phyloP scores from a whole-genome alignment of 1,140 invertebrate genomes.

The Macrosteles quadrilineatus region DNA sequence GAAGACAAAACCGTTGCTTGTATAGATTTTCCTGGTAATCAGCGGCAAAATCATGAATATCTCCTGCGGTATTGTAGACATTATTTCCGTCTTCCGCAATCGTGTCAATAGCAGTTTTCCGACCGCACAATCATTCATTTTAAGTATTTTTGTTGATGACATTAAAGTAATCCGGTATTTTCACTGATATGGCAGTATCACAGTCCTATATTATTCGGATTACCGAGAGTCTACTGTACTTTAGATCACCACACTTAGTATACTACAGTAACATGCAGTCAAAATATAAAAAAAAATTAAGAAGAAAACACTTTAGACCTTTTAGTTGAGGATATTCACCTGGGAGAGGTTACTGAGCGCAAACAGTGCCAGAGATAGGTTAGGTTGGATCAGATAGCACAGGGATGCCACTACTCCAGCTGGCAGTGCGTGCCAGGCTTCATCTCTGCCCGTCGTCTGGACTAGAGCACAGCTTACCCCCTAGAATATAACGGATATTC shows the following conservation, averaged over 20 bases:
- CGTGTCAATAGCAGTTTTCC: no score
- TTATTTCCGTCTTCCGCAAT: no score
- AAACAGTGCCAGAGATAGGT: background rate
- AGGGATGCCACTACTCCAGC: constrained; percentile 2
- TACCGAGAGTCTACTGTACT: no score
- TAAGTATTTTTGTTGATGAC: background rate
- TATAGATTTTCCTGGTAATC: no score
- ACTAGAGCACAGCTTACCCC: background rate
- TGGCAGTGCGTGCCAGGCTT: background rate
- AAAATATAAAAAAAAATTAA: background rate
- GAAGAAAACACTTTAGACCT: background rate
- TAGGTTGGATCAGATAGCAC: background rate
- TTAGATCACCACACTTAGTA: background rate
- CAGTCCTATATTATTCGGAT: no score
- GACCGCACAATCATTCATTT: no score
- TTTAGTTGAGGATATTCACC: background rate
- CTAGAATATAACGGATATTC: no score
- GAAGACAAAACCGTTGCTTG: no score
- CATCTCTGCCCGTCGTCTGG: background rate
- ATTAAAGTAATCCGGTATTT: no score
- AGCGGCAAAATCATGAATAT: no score
- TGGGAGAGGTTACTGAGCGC: background rate
- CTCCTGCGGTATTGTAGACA: no score
- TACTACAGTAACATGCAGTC: background rate
- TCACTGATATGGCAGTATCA: no score